Conservation (phyloP, 2,113 vertebrate species). For the Mellivora capensis region DNA sequence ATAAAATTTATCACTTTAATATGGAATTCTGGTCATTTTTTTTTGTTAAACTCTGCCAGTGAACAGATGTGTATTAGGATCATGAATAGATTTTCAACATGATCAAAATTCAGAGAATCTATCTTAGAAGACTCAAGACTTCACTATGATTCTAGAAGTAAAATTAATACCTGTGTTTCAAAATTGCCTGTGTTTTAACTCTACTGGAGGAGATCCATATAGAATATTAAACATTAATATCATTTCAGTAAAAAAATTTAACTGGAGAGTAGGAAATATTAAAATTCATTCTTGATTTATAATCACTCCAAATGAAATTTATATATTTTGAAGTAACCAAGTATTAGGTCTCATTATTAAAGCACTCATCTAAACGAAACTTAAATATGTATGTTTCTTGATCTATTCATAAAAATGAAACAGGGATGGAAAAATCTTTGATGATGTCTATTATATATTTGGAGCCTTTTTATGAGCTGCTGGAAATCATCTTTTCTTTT, state of each 20-base stretch:
- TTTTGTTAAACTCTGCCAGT: neutral
- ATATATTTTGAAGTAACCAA: neutral
- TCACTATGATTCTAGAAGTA: neutral
- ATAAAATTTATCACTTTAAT: neutral
- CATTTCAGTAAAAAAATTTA: neutral
- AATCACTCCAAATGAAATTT: neutral
- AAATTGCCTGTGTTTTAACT: neutral
- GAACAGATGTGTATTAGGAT: neutral
- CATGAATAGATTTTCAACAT: neutral
- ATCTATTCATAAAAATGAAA: conserved; percentile 8
- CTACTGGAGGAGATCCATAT: neutral
- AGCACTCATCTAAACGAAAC: neutral
- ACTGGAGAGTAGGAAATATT: neutral
- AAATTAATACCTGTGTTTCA: neutral
- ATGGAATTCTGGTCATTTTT: neutral
- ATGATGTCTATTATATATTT: neutral
- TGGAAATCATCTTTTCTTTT: neutral
- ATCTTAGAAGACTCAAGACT: neutral
- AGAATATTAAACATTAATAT: neutral
- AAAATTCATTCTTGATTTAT: neutral
- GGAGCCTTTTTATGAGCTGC: neutral
- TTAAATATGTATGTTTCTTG: neutral
- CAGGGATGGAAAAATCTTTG: neutral
- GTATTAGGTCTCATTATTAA: neutral
- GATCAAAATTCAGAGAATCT: neutral